Evolutionary conservation across 2,797 vertebrate genomes (phyloP), one percentile per base, ranked within the genome.

Genomic region (Sardinella longiceps): DNA sequence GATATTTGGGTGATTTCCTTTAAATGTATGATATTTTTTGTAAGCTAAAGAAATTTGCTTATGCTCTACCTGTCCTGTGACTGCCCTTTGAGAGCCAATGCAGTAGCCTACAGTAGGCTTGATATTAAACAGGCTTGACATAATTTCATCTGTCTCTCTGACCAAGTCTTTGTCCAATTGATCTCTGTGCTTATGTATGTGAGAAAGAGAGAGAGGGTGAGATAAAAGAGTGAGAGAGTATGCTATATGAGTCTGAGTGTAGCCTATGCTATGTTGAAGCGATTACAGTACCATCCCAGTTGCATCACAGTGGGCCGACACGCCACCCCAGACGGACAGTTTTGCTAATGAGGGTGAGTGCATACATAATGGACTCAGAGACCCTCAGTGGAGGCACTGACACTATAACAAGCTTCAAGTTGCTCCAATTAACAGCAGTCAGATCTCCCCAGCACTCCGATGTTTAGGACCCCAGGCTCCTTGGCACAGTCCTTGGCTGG

Each of bases 381-480:
- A 28, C 28, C 60, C 60, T 63, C 11, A 25, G 11, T 30, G 25
- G 60, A 63, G 28, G 25, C 60, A 28, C 60, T 63, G 60, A 30
- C 60, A 63, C 60, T 86, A 58, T 81, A 70, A 85, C 56, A 74
- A 87, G 81, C 81, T 66, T 37, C 56, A 84, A 87, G 51, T 81
- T 85, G 46, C 39, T 84, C 56, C 82, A 84, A 84, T 86, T 80
- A 86, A 50, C 37, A 80, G 39, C 53, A 58, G 45, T 88, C 80
- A 84, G 56, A 45, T 82, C 82, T 80, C 1, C 77, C 2, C 48
- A 7, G 20, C 39, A 46, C 39, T 63, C 25, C 1, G 25, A 63
- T 30, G 28, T 3, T 30, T 11, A 12, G 28, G 3, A 63, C 60
- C 25, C 60, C 60, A 63, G 60, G 11, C 25, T 63, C 25, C 25